Evolutionary conservation across 2,888 invertebrate species (phyloP).

Genomic region (Lycaena phlaeas): DNA sequence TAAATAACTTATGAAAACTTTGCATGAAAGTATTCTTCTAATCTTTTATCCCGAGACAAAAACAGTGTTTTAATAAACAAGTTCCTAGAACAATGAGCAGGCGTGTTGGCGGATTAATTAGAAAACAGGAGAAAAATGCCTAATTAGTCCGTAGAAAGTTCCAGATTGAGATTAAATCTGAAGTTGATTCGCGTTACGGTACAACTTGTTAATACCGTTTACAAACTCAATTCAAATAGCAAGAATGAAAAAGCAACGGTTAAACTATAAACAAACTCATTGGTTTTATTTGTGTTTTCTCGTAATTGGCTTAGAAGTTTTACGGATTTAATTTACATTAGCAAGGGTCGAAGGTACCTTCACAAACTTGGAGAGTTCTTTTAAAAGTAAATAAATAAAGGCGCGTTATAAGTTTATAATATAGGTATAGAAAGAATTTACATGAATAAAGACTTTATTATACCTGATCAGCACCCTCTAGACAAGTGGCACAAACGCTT

Average conservation of each 20-base stretch:
- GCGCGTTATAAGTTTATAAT: not conserved
- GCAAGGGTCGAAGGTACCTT: conserved; percentile 3
- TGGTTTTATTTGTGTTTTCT: conserved; percentile 10
- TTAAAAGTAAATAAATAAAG: not conserved
- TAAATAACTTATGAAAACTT: no score
- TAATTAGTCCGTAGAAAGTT: conserved; percentile 22
- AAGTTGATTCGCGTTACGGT: conserved; percentile 17
- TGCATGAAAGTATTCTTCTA: no score
- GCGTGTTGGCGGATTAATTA: conserved; percentile 13
- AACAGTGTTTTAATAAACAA: no score
- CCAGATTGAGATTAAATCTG: conserved; percentile 23
- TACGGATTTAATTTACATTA: conserved; percentile 8
- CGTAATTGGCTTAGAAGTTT: conserved; percentile 12
- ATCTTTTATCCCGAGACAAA: not conserved
- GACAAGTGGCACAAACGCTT: no score
- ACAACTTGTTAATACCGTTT: conserved; percentile 16
- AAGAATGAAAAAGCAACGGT: conserved; percentile 16
- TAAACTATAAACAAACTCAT: conserved; percentile 14
- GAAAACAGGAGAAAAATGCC: conserved; percentile 21
- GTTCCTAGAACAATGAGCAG: not conserved
- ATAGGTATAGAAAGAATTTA: no score
- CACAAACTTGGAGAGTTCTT: not conserved
- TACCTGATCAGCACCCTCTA: no score
- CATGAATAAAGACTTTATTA: no score
- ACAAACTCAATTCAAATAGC: conserved; percentile 14